phyloP scores from a whole-genome alignment of 2,797 vertebrate species.

The Geotrypetes seraphini region DNA sequence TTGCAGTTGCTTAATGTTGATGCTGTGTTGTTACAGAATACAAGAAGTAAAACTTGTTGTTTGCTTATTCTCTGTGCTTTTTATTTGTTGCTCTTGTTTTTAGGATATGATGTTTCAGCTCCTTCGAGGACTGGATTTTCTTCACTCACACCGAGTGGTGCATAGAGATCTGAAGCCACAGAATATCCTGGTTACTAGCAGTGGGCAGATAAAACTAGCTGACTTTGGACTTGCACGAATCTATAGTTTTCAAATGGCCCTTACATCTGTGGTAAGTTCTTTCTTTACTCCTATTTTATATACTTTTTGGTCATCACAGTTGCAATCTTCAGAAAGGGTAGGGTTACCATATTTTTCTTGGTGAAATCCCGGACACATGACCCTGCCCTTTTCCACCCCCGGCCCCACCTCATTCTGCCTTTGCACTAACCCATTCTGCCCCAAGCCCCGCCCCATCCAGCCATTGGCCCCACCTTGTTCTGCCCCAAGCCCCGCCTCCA shows the following conservation, averaged over 20 bases:
- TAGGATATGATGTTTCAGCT: constrained; percentile 98
- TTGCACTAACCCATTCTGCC: too few species aligned
- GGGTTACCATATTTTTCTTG: too few species aligned
- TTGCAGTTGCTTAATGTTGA: too few species aligned
- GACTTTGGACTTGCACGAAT: constrained; percentile 95
- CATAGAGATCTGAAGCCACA: constrained; percentile 96
- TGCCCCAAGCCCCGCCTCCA: too few species aligned
- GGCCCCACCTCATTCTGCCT: too few species aligned
- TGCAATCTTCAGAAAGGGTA: too few species aligned
- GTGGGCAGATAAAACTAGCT: constrained; percentile 90
- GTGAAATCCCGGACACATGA: too few species aligned
- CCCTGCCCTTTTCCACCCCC: too few species aligned
- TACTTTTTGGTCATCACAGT: too few species aligned
- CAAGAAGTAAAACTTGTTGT: not conserved
- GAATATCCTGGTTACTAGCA: constrained; percentile 95
- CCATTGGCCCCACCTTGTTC: too few species aligned
- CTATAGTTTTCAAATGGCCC: constrained; percentile 99
- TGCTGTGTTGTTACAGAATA: too few species aligned
- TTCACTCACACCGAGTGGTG: constrained; percentile 94
- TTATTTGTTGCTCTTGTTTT: constrained; percentile 10
- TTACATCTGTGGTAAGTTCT: constrained; percentile 92
- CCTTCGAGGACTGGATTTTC: constrained; percentile 92
- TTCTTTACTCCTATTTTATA: not conserved
- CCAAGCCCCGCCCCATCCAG: too few species aligned
- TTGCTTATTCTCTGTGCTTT: constrained; percentile 6